Conservation (phyloP, 2,888 invertebrate genomes). For the Pterobdella sp. region DNA sequence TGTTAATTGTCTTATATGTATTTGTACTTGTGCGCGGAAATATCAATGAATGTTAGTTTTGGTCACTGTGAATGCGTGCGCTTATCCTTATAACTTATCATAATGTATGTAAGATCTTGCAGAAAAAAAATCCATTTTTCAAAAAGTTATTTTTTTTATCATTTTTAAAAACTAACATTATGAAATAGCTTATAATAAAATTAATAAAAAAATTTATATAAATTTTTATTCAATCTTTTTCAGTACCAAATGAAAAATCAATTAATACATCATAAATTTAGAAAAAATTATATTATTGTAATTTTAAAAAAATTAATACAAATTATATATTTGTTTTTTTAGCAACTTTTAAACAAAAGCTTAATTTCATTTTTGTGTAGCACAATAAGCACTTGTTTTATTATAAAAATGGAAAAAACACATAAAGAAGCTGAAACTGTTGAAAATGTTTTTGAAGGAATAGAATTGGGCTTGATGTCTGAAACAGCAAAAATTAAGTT, state of each 20-base stretch:
- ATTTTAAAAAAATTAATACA: no score
- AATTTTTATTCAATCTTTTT: no score
- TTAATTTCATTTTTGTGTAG: not conserved
- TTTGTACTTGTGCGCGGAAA: constrained; percentile 13
- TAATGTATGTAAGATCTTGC: constrained; percentile 12
- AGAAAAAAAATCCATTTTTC: constrained; percentile 8
- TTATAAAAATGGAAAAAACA: not conserved
- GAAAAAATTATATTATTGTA: no score
- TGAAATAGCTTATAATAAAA: not conserved
- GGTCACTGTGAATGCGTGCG: not conserved
- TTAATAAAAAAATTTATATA: not conserved
- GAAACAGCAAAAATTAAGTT: not conserved
- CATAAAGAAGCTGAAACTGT: not conserved
- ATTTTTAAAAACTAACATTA: not conserved
- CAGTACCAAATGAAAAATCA: no score
- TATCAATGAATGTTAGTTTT: constrained; percentile 8
- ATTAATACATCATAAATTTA: no score
- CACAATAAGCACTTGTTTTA: not conserved
- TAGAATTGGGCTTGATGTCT: constrained; percentile 9
- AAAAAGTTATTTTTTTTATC: no score
- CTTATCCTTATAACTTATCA: not conserved
- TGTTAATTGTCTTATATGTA: constrained; percentile 11
- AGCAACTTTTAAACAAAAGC: constrained; percentile 4
- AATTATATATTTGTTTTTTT: no score
- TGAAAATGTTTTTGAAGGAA: constrained; percentile 2